Evolutionary conservation across 2,113 vertebrate species (phyloP).

Genomic region (Vulpes lagopus): DNA sequence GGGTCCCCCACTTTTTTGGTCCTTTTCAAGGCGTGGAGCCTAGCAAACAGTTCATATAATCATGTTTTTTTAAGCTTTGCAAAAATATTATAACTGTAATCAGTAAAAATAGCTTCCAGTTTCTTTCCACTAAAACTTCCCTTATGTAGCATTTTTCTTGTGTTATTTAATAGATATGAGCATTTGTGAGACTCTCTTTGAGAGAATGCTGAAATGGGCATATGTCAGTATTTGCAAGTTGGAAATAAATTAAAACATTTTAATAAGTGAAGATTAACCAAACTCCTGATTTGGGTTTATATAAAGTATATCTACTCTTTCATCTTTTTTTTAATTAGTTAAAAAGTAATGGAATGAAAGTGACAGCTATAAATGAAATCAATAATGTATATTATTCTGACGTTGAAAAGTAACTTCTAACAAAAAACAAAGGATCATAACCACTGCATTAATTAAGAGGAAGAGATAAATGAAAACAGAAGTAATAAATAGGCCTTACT

Average conservation of each 20-base stretch:
- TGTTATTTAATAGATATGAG: not conserved
- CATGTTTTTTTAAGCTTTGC: not conserved
- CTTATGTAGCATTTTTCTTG: not conserved
- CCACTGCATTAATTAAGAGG: not conserved
- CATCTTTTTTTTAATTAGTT: not conserved
- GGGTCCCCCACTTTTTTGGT: not conserved
- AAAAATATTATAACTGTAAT: not conserved
- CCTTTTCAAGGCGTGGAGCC: not conserved
- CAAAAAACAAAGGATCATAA: not conserved
- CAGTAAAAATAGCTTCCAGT: not conserved
- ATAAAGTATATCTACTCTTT: not conserved
- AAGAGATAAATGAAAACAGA: conserved; percentile 32
- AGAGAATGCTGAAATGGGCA: not conserved
- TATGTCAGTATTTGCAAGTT: not conserved
- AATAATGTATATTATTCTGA: not conserved
- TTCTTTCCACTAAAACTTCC: not conserved
- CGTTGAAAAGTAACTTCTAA: not conserved
- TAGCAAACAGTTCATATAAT: not conserved
- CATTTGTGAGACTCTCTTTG: not conserved
- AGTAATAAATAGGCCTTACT: not conserved
- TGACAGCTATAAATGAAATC: not conserved
- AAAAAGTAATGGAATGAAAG: not conserved
- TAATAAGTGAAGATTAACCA: not conserved
- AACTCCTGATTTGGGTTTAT: not conserved
- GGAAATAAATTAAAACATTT: not conserved